Conservation (phyloP, 2,888 invertebrate genomes). For the Creontiades dilutus region DNA sequence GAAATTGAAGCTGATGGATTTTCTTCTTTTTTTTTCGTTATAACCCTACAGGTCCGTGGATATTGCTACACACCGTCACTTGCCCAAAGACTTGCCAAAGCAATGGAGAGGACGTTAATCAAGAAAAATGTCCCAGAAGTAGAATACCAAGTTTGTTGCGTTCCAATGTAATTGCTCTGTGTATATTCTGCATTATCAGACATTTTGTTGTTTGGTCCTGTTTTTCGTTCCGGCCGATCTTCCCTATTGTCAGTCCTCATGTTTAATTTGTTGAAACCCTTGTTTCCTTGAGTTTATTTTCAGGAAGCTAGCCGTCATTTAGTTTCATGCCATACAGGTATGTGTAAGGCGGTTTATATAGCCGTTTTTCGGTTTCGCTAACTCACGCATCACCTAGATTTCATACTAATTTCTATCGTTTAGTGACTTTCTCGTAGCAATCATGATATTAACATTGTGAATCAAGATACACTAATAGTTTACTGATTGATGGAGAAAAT, state of each 20-base stretch:
- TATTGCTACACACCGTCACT: slow-evolving; percentile 74
- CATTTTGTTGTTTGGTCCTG: slow-evolving; percentile 48
- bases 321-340: slow-evolving; percentile 50
- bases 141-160: slow-evolving; percentile 71
- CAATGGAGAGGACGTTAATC: slow-evolving; percentile 69
- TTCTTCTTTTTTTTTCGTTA: slow-evolving; percentile 28
- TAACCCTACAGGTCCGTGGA: slow-evolving; percentile 70
- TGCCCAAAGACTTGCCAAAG: slow-evolving; percentile 74
- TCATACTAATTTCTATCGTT: background rate
- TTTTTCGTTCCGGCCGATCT: background rate
- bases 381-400: background rate
- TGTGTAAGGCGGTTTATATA: slow-evolving; percentile 16
- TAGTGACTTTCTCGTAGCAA: slow-evolving; percentile 23
- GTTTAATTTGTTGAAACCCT: background rate
- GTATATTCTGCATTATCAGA: slow-evolving; percentile 62
- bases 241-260: slow-evolving; percentile 23
- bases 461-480: too few relatives aligned
- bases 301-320: slow-evolving; percentile 34
- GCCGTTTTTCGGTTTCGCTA: slow-evolving; percentile 23
- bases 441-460: slow-evolving; percentile 8
- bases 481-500: too few relatives aligned
- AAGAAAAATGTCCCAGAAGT: slow-evolving; percentile 69
- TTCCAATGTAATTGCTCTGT: slow-evolving; percentile 68
- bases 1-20: slow-evolving; percentile 5
- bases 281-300: slow-evolving; percentile 35